A percentile compares a stretch with the other conserved stretches of the same genome.
phyloP scores from a whole-genome alignment of 2,797 vertebrate species.

The Macrochelys suwanniensis region DNA sequence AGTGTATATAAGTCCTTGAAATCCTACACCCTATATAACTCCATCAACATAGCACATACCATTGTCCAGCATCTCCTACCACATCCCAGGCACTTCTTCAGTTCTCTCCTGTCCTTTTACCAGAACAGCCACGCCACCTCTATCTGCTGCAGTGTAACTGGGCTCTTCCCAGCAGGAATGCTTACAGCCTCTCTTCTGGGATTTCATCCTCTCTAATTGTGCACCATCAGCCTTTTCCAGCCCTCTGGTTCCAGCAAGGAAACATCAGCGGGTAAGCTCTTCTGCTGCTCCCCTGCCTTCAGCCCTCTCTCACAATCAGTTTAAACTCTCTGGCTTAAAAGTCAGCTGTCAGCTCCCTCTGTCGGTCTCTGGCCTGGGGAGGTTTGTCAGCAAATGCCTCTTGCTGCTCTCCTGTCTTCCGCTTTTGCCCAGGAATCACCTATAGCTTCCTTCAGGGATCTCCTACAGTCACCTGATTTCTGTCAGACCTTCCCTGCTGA shows the following conservation, averaged over 20 bases:
- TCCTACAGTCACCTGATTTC: background rate
- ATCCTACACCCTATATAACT: too few relatives aligned
- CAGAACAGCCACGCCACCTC: background rate
- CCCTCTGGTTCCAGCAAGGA: background rate
- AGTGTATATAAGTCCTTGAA: too few relatives aligned
- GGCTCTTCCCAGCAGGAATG: background rate
- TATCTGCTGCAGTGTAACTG: too few relatives aligned
- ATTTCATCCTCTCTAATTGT: background rate
- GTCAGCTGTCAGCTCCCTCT: background rate
- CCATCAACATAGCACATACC: too few relatives aligned
- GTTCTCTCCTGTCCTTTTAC: background rate
- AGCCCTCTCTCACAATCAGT: background rate
- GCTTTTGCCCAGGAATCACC: background rate
- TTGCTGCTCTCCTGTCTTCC: background rate
- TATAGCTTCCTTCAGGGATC: background rate
- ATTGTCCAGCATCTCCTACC: too few relatives aligned
- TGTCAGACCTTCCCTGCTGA: background rate
- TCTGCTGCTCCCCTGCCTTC: background rate
- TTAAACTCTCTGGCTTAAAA: background rate
- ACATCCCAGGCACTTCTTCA: background rate
- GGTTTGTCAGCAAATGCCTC: background rate
- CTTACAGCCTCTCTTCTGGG: background rate
- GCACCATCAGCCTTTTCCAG: background rate
- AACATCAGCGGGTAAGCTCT: background rate
- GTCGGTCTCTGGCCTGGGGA: background rate